Conservation (phyloP, 2,888 invertebrate species). For the Leucozona laternaria region DNA sequence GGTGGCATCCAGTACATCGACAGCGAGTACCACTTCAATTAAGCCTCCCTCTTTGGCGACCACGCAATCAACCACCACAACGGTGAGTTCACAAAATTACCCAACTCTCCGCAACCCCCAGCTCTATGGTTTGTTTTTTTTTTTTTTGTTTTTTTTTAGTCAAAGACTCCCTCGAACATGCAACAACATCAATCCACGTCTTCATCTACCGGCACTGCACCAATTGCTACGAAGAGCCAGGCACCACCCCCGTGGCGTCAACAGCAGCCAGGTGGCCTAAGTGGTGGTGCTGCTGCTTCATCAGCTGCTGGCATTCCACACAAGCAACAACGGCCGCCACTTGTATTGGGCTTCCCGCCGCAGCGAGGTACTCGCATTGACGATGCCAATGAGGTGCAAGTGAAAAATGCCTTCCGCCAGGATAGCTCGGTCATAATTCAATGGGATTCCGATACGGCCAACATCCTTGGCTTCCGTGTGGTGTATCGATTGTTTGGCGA, state of each 20-base stretch:
- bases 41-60: conserved; percentile 54
- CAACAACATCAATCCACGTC: conserved; percentile 82
- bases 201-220: conserved; percentile 79
- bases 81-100: conserved; percentile 52
- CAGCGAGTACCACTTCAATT: conserved; percentile 72
- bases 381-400: conserved; percentile 90
- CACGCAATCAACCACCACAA: conserved; percentile 54
- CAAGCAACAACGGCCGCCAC: conserved; percentile 87
- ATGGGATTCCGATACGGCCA: conserved; percentile 95
- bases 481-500: conserved; percentile 95
- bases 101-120: conserved; percentile 69
- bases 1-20: conserved; percentile 78
- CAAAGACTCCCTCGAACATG: conserved; percentile 78
- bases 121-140: conserved; percentile 34
- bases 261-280: conserved; percentile 76
- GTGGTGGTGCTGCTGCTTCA: conserved; percentile 64
- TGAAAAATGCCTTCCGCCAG: conserved; percentile 92
- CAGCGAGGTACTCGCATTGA: conserved; percentile 87
- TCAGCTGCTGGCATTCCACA: conserved; percentile 79
- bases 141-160: conserved; percentile 62
- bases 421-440: conserved; percentile 95
- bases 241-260: conserved; percentile 81
- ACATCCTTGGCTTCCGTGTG: conserved; percentile 94
- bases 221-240: conserved; percentile 77
- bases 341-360: conserved; percentile 89